Conservation (phyloP, 2,113 vertebrate species). For the Sminthopsis crassicaudata region DNA sequence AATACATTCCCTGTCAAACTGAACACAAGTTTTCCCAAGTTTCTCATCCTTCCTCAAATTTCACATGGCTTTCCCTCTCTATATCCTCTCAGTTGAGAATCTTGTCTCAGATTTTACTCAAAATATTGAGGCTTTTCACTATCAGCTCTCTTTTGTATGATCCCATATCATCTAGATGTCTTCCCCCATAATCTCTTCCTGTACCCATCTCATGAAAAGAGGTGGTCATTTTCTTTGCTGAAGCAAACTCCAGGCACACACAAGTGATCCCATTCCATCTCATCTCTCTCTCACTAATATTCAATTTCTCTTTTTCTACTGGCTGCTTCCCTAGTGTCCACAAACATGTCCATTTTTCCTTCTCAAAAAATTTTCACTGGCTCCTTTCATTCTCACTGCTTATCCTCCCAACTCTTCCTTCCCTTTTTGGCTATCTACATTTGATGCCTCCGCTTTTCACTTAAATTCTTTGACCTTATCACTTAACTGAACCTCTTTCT, state of each 20-base stretch:
- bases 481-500: neutral
- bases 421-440: neutral
- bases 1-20: neutral
- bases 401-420: neutral
- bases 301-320: neutral
- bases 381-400: neutral
- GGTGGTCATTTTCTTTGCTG: neutral
- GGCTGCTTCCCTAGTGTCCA: neutral
- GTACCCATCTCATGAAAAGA: neutral
- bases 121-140: neutral
- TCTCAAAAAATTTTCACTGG: neutral
- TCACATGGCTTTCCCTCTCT: neutral
- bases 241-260: neutral
- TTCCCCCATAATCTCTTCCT: neutral
- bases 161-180: neutral
- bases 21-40: neutral
- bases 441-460: neutral
- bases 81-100: neutral
- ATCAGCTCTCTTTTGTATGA: neutral
- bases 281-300: neutral
- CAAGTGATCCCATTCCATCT: neutral
- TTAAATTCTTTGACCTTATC: neutral
- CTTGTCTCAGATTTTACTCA: neutral
- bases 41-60: neutral
- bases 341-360: neutral